phyloP scores from a whole-genome alignment of 2,797 vertebrate genomes.

The Sebastes trivittatus region DNA sequence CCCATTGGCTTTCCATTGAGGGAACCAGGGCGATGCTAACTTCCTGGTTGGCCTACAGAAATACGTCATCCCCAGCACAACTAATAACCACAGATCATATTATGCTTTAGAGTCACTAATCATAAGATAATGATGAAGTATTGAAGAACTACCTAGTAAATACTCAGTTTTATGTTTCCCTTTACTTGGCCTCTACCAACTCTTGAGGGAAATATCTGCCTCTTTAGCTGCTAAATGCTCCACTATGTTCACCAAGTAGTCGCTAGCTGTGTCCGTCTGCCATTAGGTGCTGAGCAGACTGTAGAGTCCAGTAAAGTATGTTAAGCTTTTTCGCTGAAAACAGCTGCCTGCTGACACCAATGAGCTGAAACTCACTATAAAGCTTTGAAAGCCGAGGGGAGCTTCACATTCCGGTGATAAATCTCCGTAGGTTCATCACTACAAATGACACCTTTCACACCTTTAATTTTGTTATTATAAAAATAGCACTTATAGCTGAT shows the following conservation, averaged over 20 bases:
- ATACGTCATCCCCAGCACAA: too few species aligned
- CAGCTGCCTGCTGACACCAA: too few species aligned
- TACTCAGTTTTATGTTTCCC: too few species aligned
- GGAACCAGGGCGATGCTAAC: too few species aligned
- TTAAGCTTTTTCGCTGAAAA: too few species aligned
- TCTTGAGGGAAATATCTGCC: neutral
- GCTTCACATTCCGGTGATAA: neutral
- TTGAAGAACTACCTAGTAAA: too few species aligned
- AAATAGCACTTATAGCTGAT: neutral
- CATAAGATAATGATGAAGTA: too few species aligned
- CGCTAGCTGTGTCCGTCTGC: neutral
- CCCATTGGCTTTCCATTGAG: too few species aligned
- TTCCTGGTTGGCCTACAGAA: too few species aligned
- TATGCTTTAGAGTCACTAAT: too few species aligned
- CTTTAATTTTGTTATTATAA: neutral
- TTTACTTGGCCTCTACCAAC: neutral
- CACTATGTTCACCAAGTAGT: neutral
- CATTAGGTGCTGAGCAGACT: neutral
- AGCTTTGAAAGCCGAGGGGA: neutral
- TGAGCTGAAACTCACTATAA: neutral
- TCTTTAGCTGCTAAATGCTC: neutral
- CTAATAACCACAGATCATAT: too few species aligned
- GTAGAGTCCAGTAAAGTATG: too few species aligned
- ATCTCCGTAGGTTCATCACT: neutral
- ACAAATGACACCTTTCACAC: neutral